A percentile compares a stretch with the other conserved stretches of the same genome.
phyloP scores from a whole-genome alignment of 2,888 invertebrate species.

The Smittia sp. region DNA sequence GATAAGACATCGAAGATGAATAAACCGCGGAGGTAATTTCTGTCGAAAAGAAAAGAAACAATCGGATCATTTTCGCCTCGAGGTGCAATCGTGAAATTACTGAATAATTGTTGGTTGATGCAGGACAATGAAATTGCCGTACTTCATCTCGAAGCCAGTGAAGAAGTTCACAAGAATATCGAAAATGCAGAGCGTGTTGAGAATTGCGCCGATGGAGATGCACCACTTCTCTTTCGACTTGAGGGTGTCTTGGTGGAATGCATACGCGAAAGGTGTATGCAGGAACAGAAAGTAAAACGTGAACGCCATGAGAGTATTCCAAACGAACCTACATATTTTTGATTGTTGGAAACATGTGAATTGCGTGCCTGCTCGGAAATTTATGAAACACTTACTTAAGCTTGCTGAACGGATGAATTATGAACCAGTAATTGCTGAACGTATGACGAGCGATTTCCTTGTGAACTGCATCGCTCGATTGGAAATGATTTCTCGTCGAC shows the following conservation, averaged over 20 bases:
- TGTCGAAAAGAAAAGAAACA: conserved; percentile 43
- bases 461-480: conserved; percentile 24
- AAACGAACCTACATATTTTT: conserved; percentile 19
- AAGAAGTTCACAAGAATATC: conserved; percentile 50
- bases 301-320: conserved; percentile 36
- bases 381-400: conserved; percentile 42
- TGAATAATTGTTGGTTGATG: conserved; percentile 48
- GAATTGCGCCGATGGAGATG: background rate
- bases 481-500: conserved; percentile 36
- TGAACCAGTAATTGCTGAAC: conserved; percentile 43
- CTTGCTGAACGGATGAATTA: conserved; percentile 53
- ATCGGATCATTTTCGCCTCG: background rate
- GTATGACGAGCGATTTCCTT: conserved; percentile 44
- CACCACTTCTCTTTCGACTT: background rate
- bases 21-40: conserved; percentile 48
- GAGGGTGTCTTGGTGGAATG: conserved; percentile 29
- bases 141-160: conserved; percentile 51
- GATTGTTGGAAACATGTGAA: conserved; percentile 14
- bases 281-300: conserved; percentile 15
- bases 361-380: conserved; percentile 25
- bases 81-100: conserved; percentile 26
- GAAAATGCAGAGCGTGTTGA: conserved; percentile 45
- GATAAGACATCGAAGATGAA: conserved; percentile 50
- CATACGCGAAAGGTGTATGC: conserved; percentile 25
- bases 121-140: conserved; percentile 49